Evolutionary conservation across 2,113 vertebrate species (phyloP), one percentile per base, ranked within the genome.

Genomic region (Amphiprion percula): DNA sequence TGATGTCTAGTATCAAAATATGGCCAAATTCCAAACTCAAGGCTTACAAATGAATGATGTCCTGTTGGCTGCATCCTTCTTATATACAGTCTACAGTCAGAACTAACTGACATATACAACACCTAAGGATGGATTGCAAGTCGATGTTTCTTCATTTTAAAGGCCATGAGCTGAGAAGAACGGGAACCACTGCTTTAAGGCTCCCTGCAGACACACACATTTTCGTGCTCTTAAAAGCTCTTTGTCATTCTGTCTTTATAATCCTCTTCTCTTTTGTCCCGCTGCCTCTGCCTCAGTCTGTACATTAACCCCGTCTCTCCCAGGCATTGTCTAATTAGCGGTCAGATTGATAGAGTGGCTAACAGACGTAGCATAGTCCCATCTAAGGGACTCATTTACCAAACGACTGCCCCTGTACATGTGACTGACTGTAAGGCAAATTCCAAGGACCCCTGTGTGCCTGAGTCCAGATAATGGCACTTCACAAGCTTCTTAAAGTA

Each of bases 311-410:
- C 65, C 0, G 12, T 54, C 58, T 82, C 75, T 80, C 44, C 50
- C 39, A 44, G 46, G 37, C 61, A 10, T 60, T 37, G 66, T 79
- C 69, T 82, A 86, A 88, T 78, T 68, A 80, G 47, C 10, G 39
- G 65, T 73, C 53, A 67, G 79, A 78, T 33, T 62, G 60, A 75
- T 69, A 68, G 37, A 14, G 62, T 53, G 61, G 33, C 3, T 23
- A 68, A 81, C 58, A 58, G 33, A 33, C 11, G 2, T 46, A 39
- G 60, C 54, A 46, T 9, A 6, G 47, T 41, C 4, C 17, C 50
- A 44, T 56, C n/a, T 63, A 17, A 66, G 67, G 68, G 56, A 54
- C 50, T n/a, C 17, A 44, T 84, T 79, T 64, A 46, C 15, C 19
- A 61, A 74, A 82, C 49, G 58, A n/a, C 67, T 59, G 16, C 49